Evolutionary conservation across 2,888 invertebrate species (phyloP).

Genomic region (Hipparchia semele): DNA sequence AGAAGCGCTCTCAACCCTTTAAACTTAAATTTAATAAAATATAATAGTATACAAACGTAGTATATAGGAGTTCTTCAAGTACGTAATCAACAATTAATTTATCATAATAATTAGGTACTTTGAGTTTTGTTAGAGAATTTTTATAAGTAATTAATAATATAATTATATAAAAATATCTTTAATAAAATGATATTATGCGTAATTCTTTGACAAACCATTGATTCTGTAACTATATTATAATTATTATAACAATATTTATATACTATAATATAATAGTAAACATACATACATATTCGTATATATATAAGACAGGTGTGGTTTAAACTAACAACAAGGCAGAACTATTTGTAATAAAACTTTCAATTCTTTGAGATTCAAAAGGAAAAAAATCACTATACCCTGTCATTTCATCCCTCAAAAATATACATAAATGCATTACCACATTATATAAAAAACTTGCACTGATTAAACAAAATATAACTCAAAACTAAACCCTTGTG

Average conservation of each 20-base stretch:
- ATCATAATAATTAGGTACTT: conserved; percentile 17
- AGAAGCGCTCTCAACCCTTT: conserved; percentile 11
- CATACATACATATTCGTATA: background rate
- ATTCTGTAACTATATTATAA: background rate
- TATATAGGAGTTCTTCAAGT: background rate
- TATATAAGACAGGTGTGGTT: background rate
- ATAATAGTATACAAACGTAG: background rate
- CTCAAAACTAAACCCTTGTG: conserved; percentile 38
- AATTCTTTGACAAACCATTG: conserved; percentile 1
- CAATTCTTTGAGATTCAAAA: background rate
- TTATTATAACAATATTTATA: background rate
- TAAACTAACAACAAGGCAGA: background rate
- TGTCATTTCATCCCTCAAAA: conserved; percentile 74
- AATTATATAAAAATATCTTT: background rate
- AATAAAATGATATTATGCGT: background rate
- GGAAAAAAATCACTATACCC: conserved; percentile 67
- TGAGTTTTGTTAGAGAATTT: background rate
- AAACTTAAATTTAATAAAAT: background rate
- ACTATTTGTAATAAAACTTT: background rate
- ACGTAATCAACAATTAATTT: conserved; percentile 8
- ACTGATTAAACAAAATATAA: conserved; percentile 55
- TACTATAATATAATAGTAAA: background rate
- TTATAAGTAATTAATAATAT: background rate
- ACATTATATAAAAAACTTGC: conserved; percentile 49
- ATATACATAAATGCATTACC: conserved; percentile 62